A percentile compares a stretch with the other conserved stretches of the same genome.
phyloP scores from a whole-genome alignment of 2,113 vertebrate genomes.

The Eira barbara region DNA sequence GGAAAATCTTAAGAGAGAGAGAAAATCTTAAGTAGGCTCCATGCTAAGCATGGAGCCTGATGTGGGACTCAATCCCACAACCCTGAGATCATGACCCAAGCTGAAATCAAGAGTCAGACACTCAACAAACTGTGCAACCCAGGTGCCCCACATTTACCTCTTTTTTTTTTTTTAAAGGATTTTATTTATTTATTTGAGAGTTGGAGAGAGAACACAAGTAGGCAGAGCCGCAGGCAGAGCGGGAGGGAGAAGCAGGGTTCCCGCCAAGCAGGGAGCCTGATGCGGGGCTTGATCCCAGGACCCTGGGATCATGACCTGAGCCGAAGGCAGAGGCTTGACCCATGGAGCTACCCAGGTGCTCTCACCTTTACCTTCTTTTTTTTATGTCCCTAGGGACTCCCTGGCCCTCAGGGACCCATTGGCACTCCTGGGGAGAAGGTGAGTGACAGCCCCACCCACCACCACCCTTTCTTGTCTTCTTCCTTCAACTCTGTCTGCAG shows the following conservation, averaged over 20 bases:
- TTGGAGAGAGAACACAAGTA: no score
- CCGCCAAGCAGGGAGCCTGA: no score
- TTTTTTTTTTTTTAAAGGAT: conserved; percentile 40
- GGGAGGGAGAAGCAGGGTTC: no score
- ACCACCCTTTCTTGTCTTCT: rapidly evolving
- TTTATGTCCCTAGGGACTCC: conserved; percentile 85
- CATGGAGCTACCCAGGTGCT: no score
- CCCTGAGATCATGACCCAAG: neutral
- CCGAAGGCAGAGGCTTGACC: no score
- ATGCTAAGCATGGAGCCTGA: neutral
- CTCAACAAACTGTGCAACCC: neutral
- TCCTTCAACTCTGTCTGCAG: neutral
- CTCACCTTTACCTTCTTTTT: neutral
- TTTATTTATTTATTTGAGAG: no score
- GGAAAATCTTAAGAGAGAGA: neutral
- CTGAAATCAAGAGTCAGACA: neutral
- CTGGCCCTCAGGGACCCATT: conserved; percentile 91
- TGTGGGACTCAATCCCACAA: neutral
- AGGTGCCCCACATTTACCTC: rapidly evolving
- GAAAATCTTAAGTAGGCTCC: neutral
- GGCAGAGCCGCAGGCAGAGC: no score
- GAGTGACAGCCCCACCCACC: conserved; percentile 1
- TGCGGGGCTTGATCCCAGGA: no score
- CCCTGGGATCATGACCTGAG: no score
- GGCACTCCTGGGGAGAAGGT: conserved; percentile 94